Percentiles rank a stretch among this genome's conserved stretches.
Conservation (phyloP, 2,888 invertebrate species). For the Colletes collaris region DNA sequence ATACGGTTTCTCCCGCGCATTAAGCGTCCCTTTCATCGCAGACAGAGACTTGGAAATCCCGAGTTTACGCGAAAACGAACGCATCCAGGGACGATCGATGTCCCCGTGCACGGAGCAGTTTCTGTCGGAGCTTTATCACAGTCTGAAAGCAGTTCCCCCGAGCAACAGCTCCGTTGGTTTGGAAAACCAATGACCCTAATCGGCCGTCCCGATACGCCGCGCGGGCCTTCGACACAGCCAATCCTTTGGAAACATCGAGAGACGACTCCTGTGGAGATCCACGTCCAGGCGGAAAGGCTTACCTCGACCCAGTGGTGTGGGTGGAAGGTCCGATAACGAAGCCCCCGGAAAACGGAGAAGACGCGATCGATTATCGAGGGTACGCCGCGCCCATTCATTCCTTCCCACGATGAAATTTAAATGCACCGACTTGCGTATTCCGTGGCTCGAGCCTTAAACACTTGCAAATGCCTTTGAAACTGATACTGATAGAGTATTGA, state of each 20-base stretch:
- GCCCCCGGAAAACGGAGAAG: not conserved
- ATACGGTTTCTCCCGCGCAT: too few relatives aligned
- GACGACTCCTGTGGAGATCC: not conserved
- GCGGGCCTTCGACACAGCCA: slow-evolving; percentile 23
- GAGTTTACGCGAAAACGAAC: slow-evolving; percentile 24
- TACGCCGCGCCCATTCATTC: slow-evolving; percentile 14
- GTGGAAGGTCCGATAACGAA: not conserved
- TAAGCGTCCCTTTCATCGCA: too few relatives aligned
- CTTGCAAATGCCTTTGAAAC: too few relatives aligned
- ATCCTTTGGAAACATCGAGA: slow-evolving; percentile 41
- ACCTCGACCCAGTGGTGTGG: not conserved
- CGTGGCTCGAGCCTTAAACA: not conserved
- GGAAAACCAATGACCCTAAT: slow-evolving; percentile 75
- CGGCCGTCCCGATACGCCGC: slow-evolving; percentile 54
- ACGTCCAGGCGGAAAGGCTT: not conserved
- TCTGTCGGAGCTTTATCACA: slow-evolving; percentile 46
- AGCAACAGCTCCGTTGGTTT: slow-evolving; percentile 50
- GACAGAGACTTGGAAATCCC: too few relatives aligned
- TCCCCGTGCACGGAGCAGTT: slow-evolving; percentile 10
- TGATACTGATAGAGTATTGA: too few relatives aligned
- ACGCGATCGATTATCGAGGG: slow-evolving; percentile 25
- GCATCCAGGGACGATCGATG: slow-evolving; percentile 52
- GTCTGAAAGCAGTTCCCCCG: slow-evolving; percentile 47
- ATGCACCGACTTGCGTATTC: not conserved
- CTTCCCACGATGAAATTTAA: not conserved